Evolutionary conservation across 2,113 vertebrate species (phyloP).

Genomic region (Cololabis saira): DNA sequence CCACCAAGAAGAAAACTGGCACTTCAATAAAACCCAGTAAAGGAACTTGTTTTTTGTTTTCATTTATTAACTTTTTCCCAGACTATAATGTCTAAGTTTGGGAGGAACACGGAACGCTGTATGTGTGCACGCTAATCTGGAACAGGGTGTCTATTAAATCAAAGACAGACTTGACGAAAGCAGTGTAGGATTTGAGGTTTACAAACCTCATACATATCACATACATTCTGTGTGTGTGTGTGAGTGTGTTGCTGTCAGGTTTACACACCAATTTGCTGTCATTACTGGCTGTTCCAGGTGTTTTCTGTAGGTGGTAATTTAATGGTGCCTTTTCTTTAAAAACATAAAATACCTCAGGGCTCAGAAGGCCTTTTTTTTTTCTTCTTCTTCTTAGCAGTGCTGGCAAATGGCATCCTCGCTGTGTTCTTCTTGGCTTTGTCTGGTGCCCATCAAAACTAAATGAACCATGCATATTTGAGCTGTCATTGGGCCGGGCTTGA

Average conservation of each 20-base stretch:
- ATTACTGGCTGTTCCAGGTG: conserved; percentile 55
- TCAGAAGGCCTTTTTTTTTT: conserved; percentile 8
- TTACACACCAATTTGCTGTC: conserved; percentile 47
- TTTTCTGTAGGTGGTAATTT: conserved; percentile 56
- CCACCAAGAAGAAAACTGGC: no score
- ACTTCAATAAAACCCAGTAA: no score
- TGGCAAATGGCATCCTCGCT: neutral
- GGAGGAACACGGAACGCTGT: no score
- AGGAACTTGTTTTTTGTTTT: no score
- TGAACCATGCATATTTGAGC: conserved; percentile 13
- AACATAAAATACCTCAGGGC: conserved; percentile 41
- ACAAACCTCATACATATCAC: conserved; percentile 9
- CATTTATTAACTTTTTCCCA: no score
- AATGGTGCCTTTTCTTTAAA: conserved; percentile 30
- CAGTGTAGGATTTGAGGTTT: conserved; percentile 9
- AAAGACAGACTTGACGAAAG: conserved; percentile 2
- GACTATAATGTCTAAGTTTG: no score
- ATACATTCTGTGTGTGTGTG: no score
- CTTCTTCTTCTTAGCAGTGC: neutral
- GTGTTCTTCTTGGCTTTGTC: conserved; percentile 23
- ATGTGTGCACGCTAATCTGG: neutral
- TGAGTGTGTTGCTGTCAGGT: conserved; percentile 14
- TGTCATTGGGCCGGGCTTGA: neutral
- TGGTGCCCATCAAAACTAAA: conserved; percentile 22
- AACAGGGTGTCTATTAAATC: conserved; percentile 3